Evolutionary conservation across 1,140 invertebrate genomes (phyloP).

Genomic region (Drosophila leontia): DNA sequence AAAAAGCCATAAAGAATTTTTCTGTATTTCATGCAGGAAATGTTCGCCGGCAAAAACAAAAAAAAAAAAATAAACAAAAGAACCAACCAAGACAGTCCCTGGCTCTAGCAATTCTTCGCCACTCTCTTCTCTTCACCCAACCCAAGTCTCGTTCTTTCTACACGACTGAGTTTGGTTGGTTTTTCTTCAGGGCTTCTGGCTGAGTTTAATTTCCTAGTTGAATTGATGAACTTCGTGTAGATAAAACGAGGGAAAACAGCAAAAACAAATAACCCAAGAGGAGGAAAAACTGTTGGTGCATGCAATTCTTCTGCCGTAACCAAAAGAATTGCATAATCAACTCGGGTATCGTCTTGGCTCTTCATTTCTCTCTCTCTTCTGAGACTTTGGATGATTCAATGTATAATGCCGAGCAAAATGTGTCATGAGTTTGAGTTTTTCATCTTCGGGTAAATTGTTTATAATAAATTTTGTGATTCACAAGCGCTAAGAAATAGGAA

Average conservation of each 20-base stretch:
- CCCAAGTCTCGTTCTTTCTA: slow-evolving; percentile 61
- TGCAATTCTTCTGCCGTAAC: slow-evolving; percentile 63
- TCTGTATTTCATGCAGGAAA: slow-evolving; percentile 67
- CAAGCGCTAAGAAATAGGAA: slow-evolving; percentile 17
- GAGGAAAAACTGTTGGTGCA: slow-evolving; percentile 66
- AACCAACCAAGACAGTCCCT: slow-evolving; percentile 36
- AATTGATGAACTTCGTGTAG: slow-evolving; percentile 80
- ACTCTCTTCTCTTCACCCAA: neutral
- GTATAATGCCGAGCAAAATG: slow-evolving; percentile 53
- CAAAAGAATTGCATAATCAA: slow-evolving; percentile 59
- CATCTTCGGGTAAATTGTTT: slow-evolving; percentile 61
- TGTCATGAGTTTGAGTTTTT: slow-evolving; percentile 61
- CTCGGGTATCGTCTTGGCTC: slow-evolving; percentile 11
- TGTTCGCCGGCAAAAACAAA: slow-evolving; percentile 39
- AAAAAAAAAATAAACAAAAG: slow-evolving; percentile 59
- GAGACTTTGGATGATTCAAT: slow-evolving; percentile 63
- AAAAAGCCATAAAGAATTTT: slow-evolving; percentile 44
- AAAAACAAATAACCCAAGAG: slow-evolving; percentile 4
- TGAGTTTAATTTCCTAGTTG: slow-evolving; percentile 71
- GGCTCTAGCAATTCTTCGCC: neutral
- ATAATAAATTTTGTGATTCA: slow-evolving; percentile 76
- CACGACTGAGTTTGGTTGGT: slow-evolving; percentile 70
- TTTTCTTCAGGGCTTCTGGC: slow-evolving; percentile 47
- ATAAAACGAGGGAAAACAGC: slow-evolving; percentile 35
- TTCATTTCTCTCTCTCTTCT: slow-evolving; percentile 9